Conservation (phyloP, 2,113 vertebrate genomes). For the Sinocyclocheilus anophthalmus region DNA sequence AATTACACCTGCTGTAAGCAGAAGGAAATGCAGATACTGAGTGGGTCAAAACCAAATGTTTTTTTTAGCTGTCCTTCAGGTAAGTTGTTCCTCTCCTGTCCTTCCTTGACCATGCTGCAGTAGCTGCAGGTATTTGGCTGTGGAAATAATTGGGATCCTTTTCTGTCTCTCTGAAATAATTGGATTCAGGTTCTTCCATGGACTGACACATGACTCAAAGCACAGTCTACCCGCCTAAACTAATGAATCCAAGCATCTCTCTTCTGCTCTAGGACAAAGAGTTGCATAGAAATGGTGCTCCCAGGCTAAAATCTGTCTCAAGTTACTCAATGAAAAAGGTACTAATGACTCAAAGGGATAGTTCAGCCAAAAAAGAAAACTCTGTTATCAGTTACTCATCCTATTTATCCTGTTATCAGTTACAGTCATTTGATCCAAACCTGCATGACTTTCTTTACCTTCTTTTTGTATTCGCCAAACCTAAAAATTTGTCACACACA, state of each 20-base stretch:
- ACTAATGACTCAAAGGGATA: background rate
- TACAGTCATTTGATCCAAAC: background rate
- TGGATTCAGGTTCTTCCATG: constrained; percentile 34
- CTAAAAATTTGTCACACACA: no score
- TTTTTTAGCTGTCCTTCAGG: background rate
- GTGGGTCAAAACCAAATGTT: constrained; percentile 13
- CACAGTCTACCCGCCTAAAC: background rate
- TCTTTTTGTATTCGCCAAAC: no score
- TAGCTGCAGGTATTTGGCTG: constrained; percentile 34
- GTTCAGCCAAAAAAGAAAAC: background rate
- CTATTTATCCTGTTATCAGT: background rate
- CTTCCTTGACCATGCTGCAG: constrained; percentile 38
- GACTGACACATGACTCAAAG: constrained; percentile 37
- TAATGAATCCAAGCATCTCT: constrained; percentile 12
- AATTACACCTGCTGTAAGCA: background rate
- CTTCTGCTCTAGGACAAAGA: background rate
- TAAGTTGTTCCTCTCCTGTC: background rate
- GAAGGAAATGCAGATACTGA: constrained; percentile 9
- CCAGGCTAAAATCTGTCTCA: background rate
- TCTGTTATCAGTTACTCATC: background rate
- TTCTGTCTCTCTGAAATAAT: constrained; percentile 31
- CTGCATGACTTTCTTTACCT: background rate
- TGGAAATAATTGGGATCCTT: constrained; percentile 44
- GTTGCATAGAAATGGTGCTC: background rate
- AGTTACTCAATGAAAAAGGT: background rate